These are phyloP conservation scores for Halictus rubicundus DNA, from an alignment of 1,140 invertebrate genomes.

Conservation along the genomic window DNA sequence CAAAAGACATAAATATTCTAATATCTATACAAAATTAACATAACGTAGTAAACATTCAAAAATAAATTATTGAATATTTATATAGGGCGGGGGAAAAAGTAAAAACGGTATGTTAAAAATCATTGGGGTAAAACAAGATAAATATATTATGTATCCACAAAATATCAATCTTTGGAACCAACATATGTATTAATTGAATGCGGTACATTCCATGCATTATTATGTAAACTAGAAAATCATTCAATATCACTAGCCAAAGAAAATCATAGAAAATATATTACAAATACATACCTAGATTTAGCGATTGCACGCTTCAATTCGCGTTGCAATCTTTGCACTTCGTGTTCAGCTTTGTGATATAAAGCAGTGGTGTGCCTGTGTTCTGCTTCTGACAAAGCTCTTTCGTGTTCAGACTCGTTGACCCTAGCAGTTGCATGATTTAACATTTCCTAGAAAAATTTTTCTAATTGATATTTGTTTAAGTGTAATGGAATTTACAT, in stretches of 20 bases:
- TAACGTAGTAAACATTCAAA: slow-evolving; percentile 53
- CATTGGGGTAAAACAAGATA: slow-evolving; percentile 17
- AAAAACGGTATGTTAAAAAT: slow-evolving; percentile 38
- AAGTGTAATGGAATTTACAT: neutral
- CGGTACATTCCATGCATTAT: slow-evolving; percentile 59
- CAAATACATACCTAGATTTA: slow-evolving; percentile 83
- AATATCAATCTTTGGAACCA: slow-evolving; percentile 42
- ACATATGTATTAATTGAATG: slow-evolving; percentile 48
- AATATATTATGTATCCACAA: slow-evolving; percentile 32
- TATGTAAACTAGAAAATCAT: slow-evolving; percentile 32
- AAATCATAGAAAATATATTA: neutral
- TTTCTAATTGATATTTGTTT: neutral
- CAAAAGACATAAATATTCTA: slow-evolving; percentile 78
- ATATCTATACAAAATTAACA: slow-evolving; percentile 67
- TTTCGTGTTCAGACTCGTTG: slow-evolving; percentile 86
- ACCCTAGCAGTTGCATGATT: slow-evolving; percentile 97
- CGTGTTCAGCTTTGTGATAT: slow-evolving; percentile 84
- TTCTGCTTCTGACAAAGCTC: slow-evolving; percentile 85
- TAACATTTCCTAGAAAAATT: slow-evolving; percentile 89
- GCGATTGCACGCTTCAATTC: slow-evolving; percentile 87
- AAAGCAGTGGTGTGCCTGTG: slow-evolving; percentile 84
- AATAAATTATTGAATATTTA: slow-evolving; percentile 49
- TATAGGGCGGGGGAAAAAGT: slow-evolving; percentile 6
- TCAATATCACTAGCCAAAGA: slow-evolving; percentile 12
- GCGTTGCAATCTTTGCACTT: slow-evolving; percentile 84